Base-by-base conservation (phyloP, 2,888 invertebrate genomes). In the Drosophila kambysellisi region DNA sequence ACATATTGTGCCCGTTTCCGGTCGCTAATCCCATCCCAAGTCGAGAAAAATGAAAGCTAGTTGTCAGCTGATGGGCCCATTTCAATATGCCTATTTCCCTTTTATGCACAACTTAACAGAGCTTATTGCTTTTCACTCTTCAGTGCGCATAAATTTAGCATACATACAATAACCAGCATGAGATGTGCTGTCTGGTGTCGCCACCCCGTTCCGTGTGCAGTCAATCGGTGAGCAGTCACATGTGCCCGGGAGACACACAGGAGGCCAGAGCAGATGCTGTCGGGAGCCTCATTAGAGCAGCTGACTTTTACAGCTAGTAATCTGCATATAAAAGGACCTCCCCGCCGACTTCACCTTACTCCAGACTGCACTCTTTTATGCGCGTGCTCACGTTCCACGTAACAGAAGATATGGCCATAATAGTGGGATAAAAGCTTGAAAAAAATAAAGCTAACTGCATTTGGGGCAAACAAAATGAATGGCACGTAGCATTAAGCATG, bases 91-190 rank as follows among this genome's bases (percentile, higher is more conserved):
- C 85, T 82, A 89, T 89, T 86, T 86, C 81, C 71, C 75, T 84
- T 88, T 86, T 88, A 85, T 86, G 85, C 85, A 81, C 85, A 86
- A 86, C 88, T 89, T 89, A 88, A 75, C 85, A 82, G 85, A 81
- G 85, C 88, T 86, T 89, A 89, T 86, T 86, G 85, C 89, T 86
- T 86, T 86, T 86, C 69, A 89, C 85, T 89, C 88, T 82, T 82
- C 88, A 89, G 75, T 89, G 85, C 85, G 88, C 89, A 89, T 80
- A 88, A 84, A 82, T 78, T 89, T 85, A 82, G 85, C 82, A 82
- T 81, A 78, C 76, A 69, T 64, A 76, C 70, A 72, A 71, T 76
- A 72, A 81, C 83, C 79, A 83, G 87, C 79, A 83, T 61, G 72
- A 74, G 67, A 74, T 70, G 69, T 65, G 53, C 67, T 51, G 71